Percentiles rank a stretch among this genome's conserved stretches.
phyloP scores from a whole-genome alignment of 2,113 vertebrate genomes.

The Microcebus griseorufus region DNA sequence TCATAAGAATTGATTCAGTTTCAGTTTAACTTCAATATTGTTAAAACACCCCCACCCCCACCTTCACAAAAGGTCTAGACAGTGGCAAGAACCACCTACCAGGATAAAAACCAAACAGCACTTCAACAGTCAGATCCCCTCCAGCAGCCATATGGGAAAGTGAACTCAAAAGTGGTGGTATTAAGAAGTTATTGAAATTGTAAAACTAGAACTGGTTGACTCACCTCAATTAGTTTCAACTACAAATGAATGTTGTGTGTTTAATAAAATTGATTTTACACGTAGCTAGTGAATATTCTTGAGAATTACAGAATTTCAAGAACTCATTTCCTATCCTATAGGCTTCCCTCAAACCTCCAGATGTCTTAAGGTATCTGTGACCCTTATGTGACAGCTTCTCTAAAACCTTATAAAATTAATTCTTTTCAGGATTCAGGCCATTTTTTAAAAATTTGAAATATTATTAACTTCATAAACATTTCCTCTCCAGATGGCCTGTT shows the following conservation, averaged over 20 bases:
- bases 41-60: not conserved
- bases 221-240: constrained; percentile 22
- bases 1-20: not conserved
- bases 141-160: not conserved
- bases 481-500: not conserved
- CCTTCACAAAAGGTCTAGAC: not conserved
- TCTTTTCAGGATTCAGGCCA: constrained; percentile 39
- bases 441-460: not conserved
- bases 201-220: constrained; percentile 42
- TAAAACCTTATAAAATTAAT: constrained; percentile 4
- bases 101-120: not conserved
- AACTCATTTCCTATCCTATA: not conserved
- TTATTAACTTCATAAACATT: constrained; percentile 24
- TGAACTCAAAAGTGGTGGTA: constrained; percentile 28
- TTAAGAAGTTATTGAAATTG: not conserved
- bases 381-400: not conserved
- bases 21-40: not conserved
- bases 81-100: not conserved
- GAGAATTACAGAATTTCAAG: constrained; percentile 24
- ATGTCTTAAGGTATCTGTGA: not conserved
- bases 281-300: constrained; percentile 31
- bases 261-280: constrained; percentile 41
- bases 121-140: not conserved
- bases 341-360: not conserved
- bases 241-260: not conserved